Evolutionary conservation across 2,113 vertebrate genomes (phyloP).

Genomic region (Zosterops pallidus): DNA sequence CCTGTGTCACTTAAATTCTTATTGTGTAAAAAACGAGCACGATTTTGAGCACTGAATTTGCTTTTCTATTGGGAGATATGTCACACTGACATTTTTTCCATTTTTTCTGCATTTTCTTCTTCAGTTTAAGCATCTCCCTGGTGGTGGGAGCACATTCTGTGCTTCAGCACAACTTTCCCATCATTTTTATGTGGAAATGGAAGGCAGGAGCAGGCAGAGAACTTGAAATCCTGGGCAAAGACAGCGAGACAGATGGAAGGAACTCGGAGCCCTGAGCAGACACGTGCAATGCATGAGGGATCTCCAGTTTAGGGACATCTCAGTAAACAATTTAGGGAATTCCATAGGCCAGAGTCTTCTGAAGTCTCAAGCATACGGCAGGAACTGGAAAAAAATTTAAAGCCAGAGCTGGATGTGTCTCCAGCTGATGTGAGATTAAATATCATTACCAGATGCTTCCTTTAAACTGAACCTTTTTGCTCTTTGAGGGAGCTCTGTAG

Average conservation of each 20-base stretch:
- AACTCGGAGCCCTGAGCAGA: neutral
- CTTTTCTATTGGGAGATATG: neutral
- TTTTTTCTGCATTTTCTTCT: neutral
- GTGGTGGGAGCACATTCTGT: neutral
- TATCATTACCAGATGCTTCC: neutral
- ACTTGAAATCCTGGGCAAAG: neutral
- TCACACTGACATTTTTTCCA: neutral
- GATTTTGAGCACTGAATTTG: rapidly evolving
- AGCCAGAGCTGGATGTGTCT: neutral
- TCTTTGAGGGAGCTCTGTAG: neutral
- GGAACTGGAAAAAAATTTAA: neutral
- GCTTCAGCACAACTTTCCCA: neutral
- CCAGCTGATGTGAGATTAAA: neutral
- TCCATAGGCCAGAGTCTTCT: neutral
- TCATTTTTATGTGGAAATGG: neutral
- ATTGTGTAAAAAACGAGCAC: neutral
- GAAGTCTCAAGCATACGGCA: neutral
- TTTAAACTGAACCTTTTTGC: neutral
- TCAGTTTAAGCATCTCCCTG: neutral
- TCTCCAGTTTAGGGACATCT: neutral
- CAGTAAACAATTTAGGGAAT: neutral
- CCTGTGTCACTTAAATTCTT: rapidly evolving
- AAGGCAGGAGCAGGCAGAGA: neutral
- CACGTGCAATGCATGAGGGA: neutral
- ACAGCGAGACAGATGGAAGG: neutral